Conservation (phyloP, 2,888 invertebrate genomes). For the Macrosoma leucophasiata region DNA sequence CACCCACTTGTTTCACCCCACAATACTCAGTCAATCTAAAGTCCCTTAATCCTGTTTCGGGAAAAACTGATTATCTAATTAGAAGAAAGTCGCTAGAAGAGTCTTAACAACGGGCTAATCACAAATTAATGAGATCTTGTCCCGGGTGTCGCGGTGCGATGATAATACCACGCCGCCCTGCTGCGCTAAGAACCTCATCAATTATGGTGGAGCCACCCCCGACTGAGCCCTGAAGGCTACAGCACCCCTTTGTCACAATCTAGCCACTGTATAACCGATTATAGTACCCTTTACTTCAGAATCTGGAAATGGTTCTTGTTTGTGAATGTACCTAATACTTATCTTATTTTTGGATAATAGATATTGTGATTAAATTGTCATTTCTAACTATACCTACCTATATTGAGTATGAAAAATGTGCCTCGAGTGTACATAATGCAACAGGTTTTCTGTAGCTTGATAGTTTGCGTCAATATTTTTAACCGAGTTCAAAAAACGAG, state of each 20-base stretch:
- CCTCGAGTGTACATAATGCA: constrained; percentile 4
- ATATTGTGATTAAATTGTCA: too few species aligned
- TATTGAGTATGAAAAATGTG: constrained; percentile 5
- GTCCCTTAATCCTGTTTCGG: constrained; percentile 22
- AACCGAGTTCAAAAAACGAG: too few species aligned
- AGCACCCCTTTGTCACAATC: constrained; percentile 40
- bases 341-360: too few species aligned
- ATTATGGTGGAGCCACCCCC: constrained; percentile 68
- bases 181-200: constrained; percentile 74
- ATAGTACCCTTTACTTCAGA: too few species aligned
- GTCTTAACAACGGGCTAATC: constrained; percentile 67
- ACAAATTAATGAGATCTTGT: constrained; percentile 72
- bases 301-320: too few species aligned
- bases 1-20: neutral
- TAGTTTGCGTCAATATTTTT: too few species aligned
- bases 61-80: constrained; percentile 69
- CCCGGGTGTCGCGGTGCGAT: constrained; percentile 62
- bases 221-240: constrained; percentile 38
- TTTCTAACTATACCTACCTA: constrained; percentile 21
- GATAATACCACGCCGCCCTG: constrained; percentile 67
- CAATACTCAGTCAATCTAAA: constrained; percentile 4
- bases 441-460: too few species aligned
- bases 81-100: constrained; percentile 60
- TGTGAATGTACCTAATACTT: too few species aligned
- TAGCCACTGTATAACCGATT: constrained; percentile 27